Evolutionary conservation across 2,797 vertebrate species (phyloP).

Genomic region (Channallabes apus): DNA sequence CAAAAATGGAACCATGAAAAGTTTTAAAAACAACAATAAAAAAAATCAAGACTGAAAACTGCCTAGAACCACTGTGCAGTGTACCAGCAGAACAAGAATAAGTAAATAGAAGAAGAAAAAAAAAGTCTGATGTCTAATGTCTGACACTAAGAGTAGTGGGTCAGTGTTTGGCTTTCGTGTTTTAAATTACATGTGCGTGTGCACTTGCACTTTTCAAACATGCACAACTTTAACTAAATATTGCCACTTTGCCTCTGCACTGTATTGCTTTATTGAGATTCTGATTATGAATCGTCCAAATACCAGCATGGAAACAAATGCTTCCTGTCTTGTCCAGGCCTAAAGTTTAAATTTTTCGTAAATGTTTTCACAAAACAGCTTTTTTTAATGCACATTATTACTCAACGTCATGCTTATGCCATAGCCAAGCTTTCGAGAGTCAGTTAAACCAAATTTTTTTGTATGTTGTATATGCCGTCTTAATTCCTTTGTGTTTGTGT

Average conservation of each 20-base stretch:
- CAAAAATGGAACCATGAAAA: background rate
- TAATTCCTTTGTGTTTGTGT: background rate
- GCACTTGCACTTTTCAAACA: constrained; percentile 41
- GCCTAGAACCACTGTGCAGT: constrained; percentile 21
- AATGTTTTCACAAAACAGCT: background rate
- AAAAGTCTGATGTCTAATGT: background rate
- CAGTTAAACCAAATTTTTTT: constrained; percentile 15
- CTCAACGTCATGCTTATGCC: background rate
- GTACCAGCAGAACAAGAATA: background rate
- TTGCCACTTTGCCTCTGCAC: constrained; percentile 53
- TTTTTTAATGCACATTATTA: background rate
- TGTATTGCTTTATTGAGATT: constrained; percentile 35
- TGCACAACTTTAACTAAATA: constrained; percentile 41
- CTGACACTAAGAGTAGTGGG: constrained; percentile 32
- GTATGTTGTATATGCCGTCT: background rate
- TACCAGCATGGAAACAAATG: constrained; percentile 43
- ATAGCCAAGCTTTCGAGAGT: background rate
- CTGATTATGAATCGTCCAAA: constrained; percentile 8
- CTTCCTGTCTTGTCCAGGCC: constrained; percentile 20
- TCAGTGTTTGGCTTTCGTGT: background rate
- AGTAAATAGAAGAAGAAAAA: constrained; percentile 5
- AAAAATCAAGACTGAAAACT: background rate
- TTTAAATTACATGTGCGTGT: background rate
- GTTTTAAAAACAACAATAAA: background rate
- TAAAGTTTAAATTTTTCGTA: background rate